These are phyloP conservation scores for Eospalax fontanierii DNA, from an alignment of 2,797 vertebrate genomes.

Conservation along the genomic window DNA sequence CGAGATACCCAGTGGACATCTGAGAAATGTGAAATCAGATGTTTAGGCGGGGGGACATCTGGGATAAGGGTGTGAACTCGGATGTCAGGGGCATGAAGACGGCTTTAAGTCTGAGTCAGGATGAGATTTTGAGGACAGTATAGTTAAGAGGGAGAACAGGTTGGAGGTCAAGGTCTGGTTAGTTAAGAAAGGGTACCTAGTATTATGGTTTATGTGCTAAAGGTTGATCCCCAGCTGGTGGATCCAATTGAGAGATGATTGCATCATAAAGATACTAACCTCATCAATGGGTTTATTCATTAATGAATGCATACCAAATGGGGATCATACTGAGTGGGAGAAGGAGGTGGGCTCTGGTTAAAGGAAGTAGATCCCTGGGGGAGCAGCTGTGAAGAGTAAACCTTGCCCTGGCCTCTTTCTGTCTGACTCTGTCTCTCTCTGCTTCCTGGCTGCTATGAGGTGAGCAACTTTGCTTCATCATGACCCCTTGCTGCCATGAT, in stretches of 20 bases:
- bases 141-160: not conserved
- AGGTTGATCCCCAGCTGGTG: not conserved
- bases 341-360: not conserved
- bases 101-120: not conserved
- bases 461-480: not conserved
- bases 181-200: not conserved
- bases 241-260: not conserved
- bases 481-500: not conserved
- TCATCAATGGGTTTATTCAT: not conserved
- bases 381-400: too few relatives aligned
- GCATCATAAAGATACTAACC: not conserved
- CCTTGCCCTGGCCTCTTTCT: not conserved
- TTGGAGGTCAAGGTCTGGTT: not conserved
- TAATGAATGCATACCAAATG: not conserved
- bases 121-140: not conserved
- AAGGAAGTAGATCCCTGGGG: not conserved
- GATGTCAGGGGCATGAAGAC: not conserved
- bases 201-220: not conserved
- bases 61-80: not conserved
- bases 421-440: too few relatives aligned
- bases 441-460: not conserved
- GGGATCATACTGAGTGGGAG: too few relatives aligned
- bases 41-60: not conserved
- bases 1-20: not conserved
- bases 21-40: not conserved